phyloP scores from a whole-genome alignment of 2,113 vertebrate species.

The Gymnarchus niloticus region DNA sequence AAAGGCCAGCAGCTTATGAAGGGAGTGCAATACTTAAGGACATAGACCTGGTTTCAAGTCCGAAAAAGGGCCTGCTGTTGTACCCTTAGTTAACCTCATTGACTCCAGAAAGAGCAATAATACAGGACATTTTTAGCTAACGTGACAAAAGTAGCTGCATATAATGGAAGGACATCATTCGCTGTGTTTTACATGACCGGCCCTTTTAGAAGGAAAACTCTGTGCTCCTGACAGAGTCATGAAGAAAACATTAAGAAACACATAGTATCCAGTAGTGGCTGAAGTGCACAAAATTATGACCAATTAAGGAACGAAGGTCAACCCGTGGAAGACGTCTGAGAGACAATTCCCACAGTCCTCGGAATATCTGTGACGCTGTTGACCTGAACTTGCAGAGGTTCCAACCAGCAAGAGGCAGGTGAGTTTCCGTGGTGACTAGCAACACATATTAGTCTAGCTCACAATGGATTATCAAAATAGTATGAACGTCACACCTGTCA shows the following conservation, averaged over 20 bases:
- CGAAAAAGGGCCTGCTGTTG: neutral
- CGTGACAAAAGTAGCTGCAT: neutral
- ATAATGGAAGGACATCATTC: neutral
- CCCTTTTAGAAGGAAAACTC: neutral
- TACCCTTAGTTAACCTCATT: neutral
- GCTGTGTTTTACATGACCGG: neutral
- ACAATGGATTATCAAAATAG: neutral
- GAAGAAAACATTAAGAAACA: neutral
- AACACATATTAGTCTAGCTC: neutral
- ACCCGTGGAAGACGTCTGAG: too few relatives aligned
- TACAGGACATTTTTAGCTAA: neutral
- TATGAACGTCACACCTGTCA: neutral
- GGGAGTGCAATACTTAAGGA: too few relatives aligned
- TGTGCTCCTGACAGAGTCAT: neutral
- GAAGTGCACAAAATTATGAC: too few relatives aligned
- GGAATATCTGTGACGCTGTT: neutral
- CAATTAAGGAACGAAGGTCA: too few relatives aligned
- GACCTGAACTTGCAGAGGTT: neutral
- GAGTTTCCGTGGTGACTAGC: neutral
- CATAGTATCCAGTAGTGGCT: too few relatives aligned
- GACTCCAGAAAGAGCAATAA: neutral
- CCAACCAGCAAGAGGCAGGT: neutral
- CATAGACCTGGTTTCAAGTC: too few relatives aligned
- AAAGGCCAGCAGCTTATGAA: too few relatives aligned
- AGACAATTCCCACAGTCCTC: neutral